These are phyloP conservation scores for Nomia melanderi DNA, from an alignment of 1,140 invertebrate species.

Conservation along the genomic window DNA sequence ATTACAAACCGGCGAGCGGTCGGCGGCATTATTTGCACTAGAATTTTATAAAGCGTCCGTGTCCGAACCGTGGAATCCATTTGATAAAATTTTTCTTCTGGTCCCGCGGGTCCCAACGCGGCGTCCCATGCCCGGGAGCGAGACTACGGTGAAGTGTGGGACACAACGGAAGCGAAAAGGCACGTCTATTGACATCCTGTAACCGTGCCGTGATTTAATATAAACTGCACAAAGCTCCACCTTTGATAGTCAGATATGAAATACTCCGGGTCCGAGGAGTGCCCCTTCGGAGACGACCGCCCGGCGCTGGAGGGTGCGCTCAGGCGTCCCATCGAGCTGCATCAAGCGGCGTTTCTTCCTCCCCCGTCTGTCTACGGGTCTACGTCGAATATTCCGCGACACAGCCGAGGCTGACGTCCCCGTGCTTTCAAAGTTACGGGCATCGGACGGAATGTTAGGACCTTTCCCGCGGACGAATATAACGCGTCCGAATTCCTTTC, in stretches of 20 bases:
- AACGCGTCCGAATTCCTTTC: conserved; percentile 43
- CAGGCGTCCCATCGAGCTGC: conserved; percentile 47
- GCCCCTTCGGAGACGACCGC: conserved; percentile 54
- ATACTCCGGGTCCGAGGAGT: conserved; percentile 68
- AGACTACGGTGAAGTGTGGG: too few species aligned
- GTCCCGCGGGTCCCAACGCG: not conserved
- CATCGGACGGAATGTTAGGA: conserved; percentile 39
- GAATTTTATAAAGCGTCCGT: not conserved
- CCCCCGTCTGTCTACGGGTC: conserved; percentile 15
- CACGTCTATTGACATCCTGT: conserved; percentile 71
- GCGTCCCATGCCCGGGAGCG: conserved; percentile 1
- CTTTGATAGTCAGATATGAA: conserved; percentile 76
- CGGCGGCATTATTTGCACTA: not conserved
- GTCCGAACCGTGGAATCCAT: not conserved
- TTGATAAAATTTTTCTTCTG: conserved; percentile 16
- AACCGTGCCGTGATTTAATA: conserved; percentile 74
- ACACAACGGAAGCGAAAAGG: conserved; percentile 10
- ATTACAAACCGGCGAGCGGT: not conserved
- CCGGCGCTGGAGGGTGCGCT: conserved; percentile 53
- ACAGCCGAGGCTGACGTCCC: conserved; percentile 27
- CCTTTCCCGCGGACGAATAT: conserved; percentile 25
- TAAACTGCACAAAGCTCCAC: conserved; percentile 73
- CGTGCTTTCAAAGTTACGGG: conserved; percentile 47
- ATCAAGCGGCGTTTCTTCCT: conserved; percentile 29
- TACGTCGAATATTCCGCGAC: conserved; percentile 44